Evolutionary conservation across 2,113 vertebrate species (phyloP).

Genomic region (Gnathonemus echidnorhynchus): DNA sequence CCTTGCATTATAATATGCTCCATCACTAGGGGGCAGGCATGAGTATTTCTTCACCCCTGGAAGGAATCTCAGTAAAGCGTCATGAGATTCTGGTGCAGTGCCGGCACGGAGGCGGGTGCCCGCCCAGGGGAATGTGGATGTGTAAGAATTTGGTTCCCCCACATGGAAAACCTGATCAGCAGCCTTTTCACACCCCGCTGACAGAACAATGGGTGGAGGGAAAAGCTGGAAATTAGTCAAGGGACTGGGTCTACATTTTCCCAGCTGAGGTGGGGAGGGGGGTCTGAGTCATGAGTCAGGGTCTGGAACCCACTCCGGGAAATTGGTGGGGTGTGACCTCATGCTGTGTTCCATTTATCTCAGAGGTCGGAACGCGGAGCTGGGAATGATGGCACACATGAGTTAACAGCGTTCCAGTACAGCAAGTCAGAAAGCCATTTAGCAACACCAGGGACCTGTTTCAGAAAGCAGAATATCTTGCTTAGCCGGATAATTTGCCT

Average conservation of each 20-base stretch:
- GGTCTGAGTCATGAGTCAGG: background rate
- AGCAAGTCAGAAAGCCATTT: too few relatives aligned
- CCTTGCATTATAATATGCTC: background rate
- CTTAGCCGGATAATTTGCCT: too few relatives aligned
- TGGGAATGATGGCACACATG: too few relatives aligned
- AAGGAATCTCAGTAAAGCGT: background rate
- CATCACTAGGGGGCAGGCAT: background rate
- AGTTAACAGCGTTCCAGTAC: too few relatives aligned
- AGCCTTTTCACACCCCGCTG: background rate
- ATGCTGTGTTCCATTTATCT: too few relatives aligned
- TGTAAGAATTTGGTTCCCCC: background rate
- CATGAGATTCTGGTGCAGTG: background rate
- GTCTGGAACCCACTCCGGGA: background rate
- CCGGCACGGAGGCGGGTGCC: background rate
- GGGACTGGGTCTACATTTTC: background rate
- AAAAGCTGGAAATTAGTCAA: background rate
- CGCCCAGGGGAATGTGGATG: background rate
- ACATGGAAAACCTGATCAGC: conserved; percentile 1
- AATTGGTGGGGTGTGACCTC: background rate
- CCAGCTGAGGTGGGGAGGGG: background rate
- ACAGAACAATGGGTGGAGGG: background rate
- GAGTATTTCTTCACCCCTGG: background rate
- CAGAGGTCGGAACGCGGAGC: too few relatives aligned
- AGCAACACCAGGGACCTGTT: too few relatives aligned
- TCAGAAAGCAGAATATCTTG: too few relatives aligned